Percentiles rank a stretch among this genome's conserved stretches.
These are phyloP conservation scores for Protonemura montana DNA, from an alignment of 2,888 invertebrate genomes.

Conservation along the genomic window DNA sequence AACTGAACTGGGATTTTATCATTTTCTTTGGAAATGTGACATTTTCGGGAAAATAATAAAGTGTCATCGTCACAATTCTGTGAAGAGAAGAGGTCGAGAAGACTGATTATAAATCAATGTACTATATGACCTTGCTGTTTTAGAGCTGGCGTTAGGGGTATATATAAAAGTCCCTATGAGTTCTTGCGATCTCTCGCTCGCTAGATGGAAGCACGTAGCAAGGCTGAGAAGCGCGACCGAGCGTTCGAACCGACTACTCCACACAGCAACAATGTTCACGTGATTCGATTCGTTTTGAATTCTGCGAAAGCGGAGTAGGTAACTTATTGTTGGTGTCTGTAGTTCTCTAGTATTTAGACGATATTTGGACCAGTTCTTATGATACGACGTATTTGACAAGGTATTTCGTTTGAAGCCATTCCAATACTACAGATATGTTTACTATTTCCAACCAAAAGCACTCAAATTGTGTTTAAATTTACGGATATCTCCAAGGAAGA, in stretches of 20 bases:
- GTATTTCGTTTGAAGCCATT: not conserved
- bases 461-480: too few relatives aligned
- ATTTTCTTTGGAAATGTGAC: not conserved
- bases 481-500: too few relatives aligned
- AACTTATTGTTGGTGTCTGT: not conserved
- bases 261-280: too few relatives aligned
- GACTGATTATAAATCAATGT: not conserved
- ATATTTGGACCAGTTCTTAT: not conserved
- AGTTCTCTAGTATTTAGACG: not conserved
- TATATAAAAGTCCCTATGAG: not conserved
- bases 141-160: not conserved
- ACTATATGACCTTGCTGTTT: not conserved
- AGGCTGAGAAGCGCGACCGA: not conserved
- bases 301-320: not conserved
- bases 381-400: not conserved
- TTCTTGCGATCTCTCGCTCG: not conserved
- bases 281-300: too few relatives aligned
- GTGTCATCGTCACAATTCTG: not conserved
- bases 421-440: not conserved
- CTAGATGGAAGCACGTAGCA: constrained; percentile 19
- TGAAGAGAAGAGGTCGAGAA: not conserved
- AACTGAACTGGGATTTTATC: not conserved
- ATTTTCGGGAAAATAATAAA: not conserved
- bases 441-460: not conserved
- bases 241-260: too few relatives aligned